These are phyloP conservation scores for Cuculus canorus DNA, from an alignment of 2,797 vertebrate genomes.

Conservation along the genomic window DNA sequence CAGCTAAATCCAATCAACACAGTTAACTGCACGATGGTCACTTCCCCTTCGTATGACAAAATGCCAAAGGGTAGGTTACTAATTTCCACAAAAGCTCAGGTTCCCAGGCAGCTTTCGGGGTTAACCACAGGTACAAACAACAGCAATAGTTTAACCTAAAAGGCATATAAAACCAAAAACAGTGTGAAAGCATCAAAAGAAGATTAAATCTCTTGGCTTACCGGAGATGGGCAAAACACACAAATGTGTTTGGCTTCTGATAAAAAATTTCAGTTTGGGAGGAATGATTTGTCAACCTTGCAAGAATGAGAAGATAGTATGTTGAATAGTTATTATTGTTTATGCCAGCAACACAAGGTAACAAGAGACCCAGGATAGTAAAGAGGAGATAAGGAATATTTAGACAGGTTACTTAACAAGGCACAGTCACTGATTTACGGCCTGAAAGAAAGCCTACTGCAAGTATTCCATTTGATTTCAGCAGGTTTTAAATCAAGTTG, in stretches of 20 bases:
- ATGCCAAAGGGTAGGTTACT: neutral
- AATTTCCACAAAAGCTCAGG: neutral
- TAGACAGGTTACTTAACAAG: slow-evolving; percentile 8
- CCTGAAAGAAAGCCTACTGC: neutral
- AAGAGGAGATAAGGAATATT: slow-evolving; percentile 10
- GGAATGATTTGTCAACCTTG: neutral
- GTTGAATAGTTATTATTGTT: neutral
- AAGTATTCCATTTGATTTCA: slow-evolving; percentile 14
- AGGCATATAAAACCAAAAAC: neutral
- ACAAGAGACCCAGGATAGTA: neutral
- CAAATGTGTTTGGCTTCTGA: neutral
- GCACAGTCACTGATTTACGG: slow-evolving; percentile 6
- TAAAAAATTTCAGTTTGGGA: neutral
- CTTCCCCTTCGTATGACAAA: neutral
- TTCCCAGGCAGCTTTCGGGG: neutral
- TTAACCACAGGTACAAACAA: neutral
- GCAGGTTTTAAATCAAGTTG: slow-evolving; percentile 41
- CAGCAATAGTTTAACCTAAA: neutral
- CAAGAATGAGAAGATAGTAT: neutral
- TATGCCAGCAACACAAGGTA: neutral
- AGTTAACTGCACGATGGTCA: neutral
- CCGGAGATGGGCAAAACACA: neutral
- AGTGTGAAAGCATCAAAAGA: neutral
- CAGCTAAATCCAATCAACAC: neutral
- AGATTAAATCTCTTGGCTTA: neutral